A percentile compares a stretch with the other conserved stretches of the same genome.
These are phyloP conservation scores for Nanorana parkeri DNA, from an alignment of 2,113 vertebrate species.

Conservation along the genomic window DNA sequence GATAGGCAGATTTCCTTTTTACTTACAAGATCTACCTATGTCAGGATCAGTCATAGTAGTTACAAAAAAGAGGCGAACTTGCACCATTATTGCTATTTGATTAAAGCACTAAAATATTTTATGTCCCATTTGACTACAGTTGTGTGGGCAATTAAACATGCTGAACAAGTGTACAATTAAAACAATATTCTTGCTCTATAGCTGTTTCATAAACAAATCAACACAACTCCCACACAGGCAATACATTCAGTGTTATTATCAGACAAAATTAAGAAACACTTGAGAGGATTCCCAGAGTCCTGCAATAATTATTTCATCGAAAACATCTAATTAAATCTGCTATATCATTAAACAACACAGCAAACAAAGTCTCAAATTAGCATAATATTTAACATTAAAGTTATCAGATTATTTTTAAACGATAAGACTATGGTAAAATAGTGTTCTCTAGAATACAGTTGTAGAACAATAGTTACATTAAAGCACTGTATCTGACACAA, in stretches of 20 bases:
- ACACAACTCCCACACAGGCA: slow-evolving; percentile 9
- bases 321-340: slow-evolving; percentile 40
- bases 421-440: slow-evolving; percentile 28
- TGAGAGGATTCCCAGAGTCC: slow-evolving; percentile 36
- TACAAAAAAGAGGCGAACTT: too few relatives aligned
- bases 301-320: slow-evolving; percentile 38
- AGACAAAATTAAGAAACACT: slow-evolving; percentile 27
- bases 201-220: slow-evolving; percentile 37
- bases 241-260: slow-evolving; percentile 25
- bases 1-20: too few relatives aligned
- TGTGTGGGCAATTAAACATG: slow-evolving; percentile 15
- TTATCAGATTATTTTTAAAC: slow-evolving; percentile 20
- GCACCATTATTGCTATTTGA: too few relatives aligned
- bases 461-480: not conserved
- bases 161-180: slow-evolving; percentile 16
- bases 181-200: not conserved
- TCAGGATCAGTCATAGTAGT: too few relatives aligned
- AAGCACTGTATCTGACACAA: not conserved
- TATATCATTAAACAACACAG: slow-evolving; percentile 25
- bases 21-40: too few relatives aligned
- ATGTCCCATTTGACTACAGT: too few relatives aligned
- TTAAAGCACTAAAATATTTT: too few relatives aligned
- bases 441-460: not conserved
- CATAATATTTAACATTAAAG: slow-evolving; percentile 27
- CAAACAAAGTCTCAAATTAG: slow-evolving; percentile 37